Evolutionary conservation across 1,140 invertebrate species (phyloP), one percentile per base, ranked within the genome.

Genomic region (Chymomyza costata): DNA sequence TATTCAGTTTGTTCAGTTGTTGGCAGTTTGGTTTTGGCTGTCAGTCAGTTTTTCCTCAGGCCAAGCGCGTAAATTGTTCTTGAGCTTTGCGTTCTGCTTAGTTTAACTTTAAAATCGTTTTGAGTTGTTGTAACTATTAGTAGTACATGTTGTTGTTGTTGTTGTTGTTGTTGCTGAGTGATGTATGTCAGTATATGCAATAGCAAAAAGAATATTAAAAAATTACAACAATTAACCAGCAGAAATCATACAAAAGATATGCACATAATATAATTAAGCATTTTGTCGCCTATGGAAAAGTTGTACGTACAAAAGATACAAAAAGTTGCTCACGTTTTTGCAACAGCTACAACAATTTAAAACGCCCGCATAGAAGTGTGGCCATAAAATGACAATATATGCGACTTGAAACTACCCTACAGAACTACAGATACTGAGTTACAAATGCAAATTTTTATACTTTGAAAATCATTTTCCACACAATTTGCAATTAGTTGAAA

Each of bases 401-500:
- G 3, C 21, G 21, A 25, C 21, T 25, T 25, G 21, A 25, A 25
- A 25, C 21, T n/a, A 25, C 21, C 21, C 21, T 25, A 25, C 21
- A 25, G 21, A 25, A 25, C 21, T 5, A 8, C 21, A 47, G 17
- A 51, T 54, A 28, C 51, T 54, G 25, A 39, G 58, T 78, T 78
- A 65, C 62, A 76, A 78, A 76, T 76, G 58, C 8, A 52, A 61
- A 60, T 60, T 56, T 60, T 60, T 55, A 45, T 52, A 60, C 54
- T 65, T 61, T 62, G 62, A 58, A 63, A 73, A 73, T 71, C 55
- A 78, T 71, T 78, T 78, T 78, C 66, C 71, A 78, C 66, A 78
- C 73, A 80, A 78, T 71, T 71, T 78, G 63, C 71, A 80, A 78
- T 78, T 78, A 71, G 71, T 57, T 47, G 60, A 62, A 78, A 63